These are phyloP conservation scores for Hydrozoanthus gracilis DNA, from an alignment of 92 coral and sea anemone species.

Conservation along the genomic window DNA sequence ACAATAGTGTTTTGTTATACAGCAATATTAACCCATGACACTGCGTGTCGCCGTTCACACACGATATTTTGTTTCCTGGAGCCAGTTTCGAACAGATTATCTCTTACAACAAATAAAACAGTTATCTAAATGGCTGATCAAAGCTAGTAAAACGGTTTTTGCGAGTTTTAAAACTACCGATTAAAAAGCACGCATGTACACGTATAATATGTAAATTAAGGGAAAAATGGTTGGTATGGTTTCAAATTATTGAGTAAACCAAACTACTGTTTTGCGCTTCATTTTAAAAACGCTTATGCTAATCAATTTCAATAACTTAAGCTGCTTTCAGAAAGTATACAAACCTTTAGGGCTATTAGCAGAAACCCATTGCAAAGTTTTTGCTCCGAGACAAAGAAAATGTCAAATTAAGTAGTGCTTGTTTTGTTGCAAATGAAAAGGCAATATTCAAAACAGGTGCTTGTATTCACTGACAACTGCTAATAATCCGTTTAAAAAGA, in stretches of 20 bases:
- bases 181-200: too few species aligned
- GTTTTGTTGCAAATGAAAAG: background rate
- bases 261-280: background rate
- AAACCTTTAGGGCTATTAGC: background rate
- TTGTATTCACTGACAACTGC: background rate
- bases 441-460: conserved; percentile 5
- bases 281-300: background rate
- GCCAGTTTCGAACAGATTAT: background rate
- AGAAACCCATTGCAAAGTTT: background rate
- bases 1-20: conserved; percentile 3
- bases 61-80: background rate
- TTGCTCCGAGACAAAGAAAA: too few species aligned
- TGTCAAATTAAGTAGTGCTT: background rate
- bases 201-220: too few species aligned
- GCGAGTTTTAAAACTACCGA: too few species aligned
- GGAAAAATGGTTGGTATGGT: too few species aligned
- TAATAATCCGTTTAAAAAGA: background rate
- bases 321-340: background rate
- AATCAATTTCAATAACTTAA: background rate
- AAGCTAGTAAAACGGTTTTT: background rate
- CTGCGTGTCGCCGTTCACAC: background rate
- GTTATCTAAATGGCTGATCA: background rate
- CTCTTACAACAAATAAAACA: background rate
- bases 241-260: background rate
- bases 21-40: too few species aligned